phyloP scores from a whole-genome alignment of 2,113 vertebrate genomes.

The Tupaia tana region DNA sequence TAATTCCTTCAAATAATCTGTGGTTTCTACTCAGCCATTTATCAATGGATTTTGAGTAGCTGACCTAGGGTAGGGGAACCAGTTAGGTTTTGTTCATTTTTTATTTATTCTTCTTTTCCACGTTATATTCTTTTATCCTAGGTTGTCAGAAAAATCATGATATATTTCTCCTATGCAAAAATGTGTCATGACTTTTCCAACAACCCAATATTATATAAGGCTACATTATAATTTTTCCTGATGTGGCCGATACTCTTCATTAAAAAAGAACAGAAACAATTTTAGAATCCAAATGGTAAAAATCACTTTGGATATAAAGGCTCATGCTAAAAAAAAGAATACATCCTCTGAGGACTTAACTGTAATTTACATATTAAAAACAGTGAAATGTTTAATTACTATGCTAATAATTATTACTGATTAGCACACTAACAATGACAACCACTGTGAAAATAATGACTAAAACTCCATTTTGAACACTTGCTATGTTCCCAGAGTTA shows the following conservation, averaged over 20 bases:
- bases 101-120: background rate
- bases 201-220: too few relatives aligned
- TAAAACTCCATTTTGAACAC: background rate
- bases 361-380: conserved; percentile 48
- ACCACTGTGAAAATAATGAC: background rate
- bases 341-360: background rate
- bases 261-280: conserved; percentile 12
- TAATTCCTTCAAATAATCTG: background rate
- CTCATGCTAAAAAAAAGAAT: background rate
- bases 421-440: background rate
- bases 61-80: background rate
- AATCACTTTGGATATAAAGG: background rate
- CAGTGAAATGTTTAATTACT: background rate
- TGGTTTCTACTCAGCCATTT: conserved; percentile 10
- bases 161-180: too few relatives aligned
- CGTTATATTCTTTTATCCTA: too few relatives aligned
- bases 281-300: conserved; percentile 21
- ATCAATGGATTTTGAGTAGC: background rate
- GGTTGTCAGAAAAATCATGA: too few relatives aligned
- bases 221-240: background rate
- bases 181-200: too few relatives aligned
- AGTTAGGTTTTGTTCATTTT: conserved; percentile 1
- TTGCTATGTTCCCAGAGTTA: background rate
- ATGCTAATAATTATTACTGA: background rate
- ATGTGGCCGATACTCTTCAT: background rate